phyloP scores from a whole-genome alignment of 2,113 vertebrate genomes.

The Siniperca knerii region DNA sequence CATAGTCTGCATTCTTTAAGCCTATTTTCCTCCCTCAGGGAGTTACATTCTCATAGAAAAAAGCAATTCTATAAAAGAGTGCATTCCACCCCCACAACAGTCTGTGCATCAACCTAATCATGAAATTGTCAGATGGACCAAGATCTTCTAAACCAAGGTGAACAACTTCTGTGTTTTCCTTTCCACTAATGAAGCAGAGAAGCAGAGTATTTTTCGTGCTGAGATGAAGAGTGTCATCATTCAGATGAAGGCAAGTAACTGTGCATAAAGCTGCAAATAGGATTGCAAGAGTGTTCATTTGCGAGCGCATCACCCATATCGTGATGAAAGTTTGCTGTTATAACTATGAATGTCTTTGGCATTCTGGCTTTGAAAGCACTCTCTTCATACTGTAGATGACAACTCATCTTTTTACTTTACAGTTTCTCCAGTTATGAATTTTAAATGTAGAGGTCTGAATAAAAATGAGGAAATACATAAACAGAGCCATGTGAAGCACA shows the following conservation, averaged over 20 bases:
- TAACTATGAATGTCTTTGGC: constrained; percentile 26
- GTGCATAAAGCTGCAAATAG: constrained; percentile 36
- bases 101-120: constrained; percentile 51
- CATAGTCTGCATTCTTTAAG: background rate
- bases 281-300: constrained; percentile 12
- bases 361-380: constrained; percentile 21
- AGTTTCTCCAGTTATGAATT: constrained; percentile 7
- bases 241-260: constrained; percentile 37
- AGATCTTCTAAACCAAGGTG: constrained; percentile 46
- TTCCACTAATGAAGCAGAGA: constrained; percentile 42
- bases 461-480: background rate
- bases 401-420: constrained; percentile 8
- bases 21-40: background rate
- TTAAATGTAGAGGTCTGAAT: background rate
- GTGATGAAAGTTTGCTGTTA: constrained; percentile 19
- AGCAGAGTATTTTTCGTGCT: constrained; percentile 1
- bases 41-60: background rate
- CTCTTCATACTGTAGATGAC: constrained; percentile 14
- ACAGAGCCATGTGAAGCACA: background rate
- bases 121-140: constrained; percentile 50
- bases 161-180: constrained; percentile 33
- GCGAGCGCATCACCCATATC: background rate
- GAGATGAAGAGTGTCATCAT: constrained; percentile 31
- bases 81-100: constrained; percentile 13
- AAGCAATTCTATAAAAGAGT: background rate